Base-by-base conservation (phyloP, 2,797 vertebrate species). In the Cossypha heuglini region DNA sequence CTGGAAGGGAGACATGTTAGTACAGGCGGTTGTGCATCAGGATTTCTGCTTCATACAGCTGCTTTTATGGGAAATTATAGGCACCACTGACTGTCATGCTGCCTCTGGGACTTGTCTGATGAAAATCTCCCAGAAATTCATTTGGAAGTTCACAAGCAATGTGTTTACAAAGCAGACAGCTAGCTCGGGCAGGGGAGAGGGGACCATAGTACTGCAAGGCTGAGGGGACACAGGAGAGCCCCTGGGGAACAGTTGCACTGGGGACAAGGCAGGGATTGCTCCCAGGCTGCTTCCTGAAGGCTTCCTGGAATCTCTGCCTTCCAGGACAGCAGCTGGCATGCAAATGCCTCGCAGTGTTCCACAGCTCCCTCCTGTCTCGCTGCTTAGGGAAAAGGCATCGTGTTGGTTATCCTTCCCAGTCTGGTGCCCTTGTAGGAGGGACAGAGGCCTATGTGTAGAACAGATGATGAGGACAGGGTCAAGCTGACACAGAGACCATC, bases 21-120 rank as follows among this genome's bases (percentile, higher is more conserved):
- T 40, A 52, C 52, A 40, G 37, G 33, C 0, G 0, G 13, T 6
- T 46, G 14, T 43, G 13, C 46, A 31, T 31, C 52, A 67, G 22
- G 33, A 59, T 62, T 58, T 84, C 64, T 29, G 13, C 37, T 63
- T 73, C 63, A 16, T 29, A 17, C 10, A 33, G 43, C 26, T 9
- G 1, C 74, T 88, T 69, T 72, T 22, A 13, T 24, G 29, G 31
- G 63, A 73, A 86, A 62, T 31, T 8, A 57, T n/a, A 59, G 57
- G 33, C 59, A 51, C 28, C 2, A 1, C 29, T 49, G 72, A 29
- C 25, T 10, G 11, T 17, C 67, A 54, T 0, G 2, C 26, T 20
- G 28, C 24, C 43, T 42, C 64, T 54, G 37, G 19, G 63, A 69
- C 67, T 19, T 24, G 13, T 9, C 48, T 37, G 19, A n/a, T 71